A percentile compares a stretch with the other conserved stretches of the same genome.
These are phyloP conservation scores for Sitta europaea DNA, from an alignment of 2,113 vertebrate genomes.

Conservation along the genomic window DNA sequence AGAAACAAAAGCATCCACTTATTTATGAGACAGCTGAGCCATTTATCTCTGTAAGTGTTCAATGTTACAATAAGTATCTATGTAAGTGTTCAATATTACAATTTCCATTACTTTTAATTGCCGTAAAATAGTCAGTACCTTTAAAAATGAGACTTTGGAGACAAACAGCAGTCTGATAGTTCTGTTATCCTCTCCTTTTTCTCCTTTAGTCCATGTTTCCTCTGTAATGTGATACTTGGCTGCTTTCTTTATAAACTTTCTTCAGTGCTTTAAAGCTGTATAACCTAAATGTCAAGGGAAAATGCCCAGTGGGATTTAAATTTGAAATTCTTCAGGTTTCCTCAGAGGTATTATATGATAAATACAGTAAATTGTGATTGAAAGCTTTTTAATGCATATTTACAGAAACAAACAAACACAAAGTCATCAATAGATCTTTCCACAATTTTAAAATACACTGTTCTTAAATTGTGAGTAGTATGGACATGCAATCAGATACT, in stretches of 20 bases:
- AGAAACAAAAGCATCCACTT: background rate
- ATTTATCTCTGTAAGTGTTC: background rate
- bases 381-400: background rate
- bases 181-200: background rate
- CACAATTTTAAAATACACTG: background rate
- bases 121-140: background rate
- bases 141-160: background rate
- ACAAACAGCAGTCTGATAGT: background rate
- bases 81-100: background rate
- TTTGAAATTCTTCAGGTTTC: background rate
- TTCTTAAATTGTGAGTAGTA: background rate
- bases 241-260: background rate
- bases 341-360: background rate
- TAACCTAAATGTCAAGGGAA: background rate
- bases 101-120: background rate
- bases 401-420: background rate
- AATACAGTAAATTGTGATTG: background rate
- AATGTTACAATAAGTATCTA: no score
- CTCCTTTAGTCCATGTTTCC: background rate
- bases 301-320: background rate
- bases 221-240: background rate
- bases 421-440: background rate
- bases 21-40: background rate
- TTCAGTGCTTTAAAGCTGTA: background rate
- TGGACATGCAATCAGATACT: background rate